phyloP scores from a whole-genome alignment of 92 coral and sea anemone species.

The Virgularia gustaviana region DNA sequence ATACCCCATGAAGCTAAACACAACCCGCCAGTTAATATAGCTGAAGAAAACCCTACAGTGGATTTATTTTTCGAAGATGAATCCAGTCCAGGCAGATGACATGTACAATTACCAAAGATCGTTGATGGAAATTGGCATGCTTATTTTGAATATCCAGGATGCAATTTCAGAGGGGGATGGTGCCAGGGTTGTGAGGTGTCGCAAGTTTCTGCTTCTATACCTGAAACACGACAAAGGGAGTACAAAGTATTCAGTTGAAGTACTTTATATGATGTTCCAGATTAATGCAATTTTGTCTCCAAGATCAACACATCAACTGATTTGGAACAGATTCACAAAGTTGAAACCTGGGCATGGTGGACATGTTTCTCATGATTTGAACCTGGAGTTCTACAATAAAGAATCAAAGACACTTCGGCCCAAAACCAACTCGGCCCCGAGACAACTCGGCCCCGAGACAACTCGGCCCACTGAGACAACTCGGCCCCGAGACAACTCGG shows the following conservation, averaged over 20 bases:
- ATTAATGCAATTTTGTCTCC: conserved; percentile 4
- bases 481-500: too few relatives aligned
- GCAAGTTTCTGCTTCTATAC: conserved; percentile 13
- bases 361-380: conserved; percentile 2
- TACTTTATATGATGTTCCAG: background rate
- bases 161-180: conserved; percentile 17
- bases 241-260: background rate
- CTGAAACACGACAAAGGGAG: conserved; percentile 3
- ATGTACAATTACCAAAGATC: conserved; percentile 19
- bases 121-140: conserved; percentile 18
- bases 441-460: too few relatives aligned
- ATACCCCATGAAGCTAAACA: conserved; percentile 13
- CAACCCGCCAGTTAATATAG: conserved; percentile 6
- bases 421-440: too few relatives aligned
- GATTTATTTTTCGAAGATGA: conserved; percentile 8
- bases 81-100: conserved; percentile 5
- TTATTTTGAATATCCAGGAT: background rate
- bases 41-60: background rate
- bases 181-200: conserved; percentile 6
- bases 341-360: conserved; percentile 5
- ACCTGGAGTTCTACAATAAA: conserved; percentile 15
- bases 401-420: too few relatives aligned
- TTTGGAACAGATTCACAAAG: conserved; percentile 18
- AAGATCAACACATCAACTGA: conserved; percentile 23
- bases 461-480: too few relatives aligned